These are phyloP conservation scores for Monopterus albus DNA, from an alignment of 2,113 vertebrate genomes.

Conservation along the genomic window DNA sequence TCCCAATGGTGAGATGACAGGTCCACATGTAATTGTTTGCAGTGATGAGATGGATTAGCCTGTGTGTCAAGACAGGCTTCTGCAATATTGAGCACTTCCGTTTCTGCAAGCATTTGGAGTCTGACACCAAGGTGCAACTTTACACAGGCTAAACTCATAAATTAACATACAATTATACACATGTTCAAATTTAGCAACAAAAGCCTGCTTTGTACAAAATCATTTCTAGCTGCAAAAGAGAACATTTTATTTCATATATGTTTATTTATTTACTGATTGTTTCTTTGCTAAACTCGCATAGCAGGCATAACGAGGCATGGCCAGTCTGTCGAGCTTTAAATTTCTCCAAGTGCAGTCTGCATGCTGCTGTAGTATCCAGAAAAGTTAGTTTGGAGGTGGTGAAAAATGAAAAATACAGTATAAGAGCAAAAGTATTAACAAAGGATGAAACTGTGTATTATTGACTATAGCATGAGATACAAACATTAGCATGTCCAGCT, in stretches of 20 bases:
- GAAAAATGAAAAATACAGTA: too few species aligned
- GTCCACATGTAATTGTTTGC: constrained; percentile 68
- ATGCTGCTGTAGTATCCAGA: too few species aligned
- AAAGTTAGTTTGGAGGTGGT: neutral
- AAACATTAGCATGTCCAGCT: too few species aligned
- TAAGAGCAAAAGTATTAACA: too few species aligned
- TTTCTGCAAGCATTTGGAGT: constrained; percentile 1
- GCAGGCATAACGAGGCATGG: too few species aligned
- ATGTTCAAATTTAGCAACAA: neutral
- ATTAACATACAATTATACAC: neutral
- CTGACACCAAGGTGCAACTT: constrained; percentile 5
- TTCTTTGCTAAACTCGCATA: neutral
- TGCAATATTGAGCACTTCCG: constrained; percentile 21
- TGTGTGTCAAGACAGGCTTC: constrained; percentile 18
- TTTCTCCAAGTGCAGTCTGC: neutral
- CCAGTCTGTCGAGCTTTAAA: neutral
- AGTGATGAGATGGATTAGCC: constrained; percentile 36
- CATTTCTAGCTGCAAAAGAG: neutral
- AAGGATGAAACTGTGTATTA: too few species aligned
- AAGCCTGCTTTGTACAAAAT: neutral
- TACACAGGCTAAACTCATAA: constrained; percentile 1
- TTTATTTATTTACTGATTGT: neutral
- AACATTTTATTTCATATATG: neutral
- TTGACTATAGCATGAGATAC: too few species aligned
- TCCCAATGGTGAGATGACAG: constrained; percentile 57